Percentiles rank a stretch among this genome's conserved stretches.
phyloP scores from a whole-genome alignment of 2,113 vertebrate species.

The Aldabrachelys gigantea region DNA sequence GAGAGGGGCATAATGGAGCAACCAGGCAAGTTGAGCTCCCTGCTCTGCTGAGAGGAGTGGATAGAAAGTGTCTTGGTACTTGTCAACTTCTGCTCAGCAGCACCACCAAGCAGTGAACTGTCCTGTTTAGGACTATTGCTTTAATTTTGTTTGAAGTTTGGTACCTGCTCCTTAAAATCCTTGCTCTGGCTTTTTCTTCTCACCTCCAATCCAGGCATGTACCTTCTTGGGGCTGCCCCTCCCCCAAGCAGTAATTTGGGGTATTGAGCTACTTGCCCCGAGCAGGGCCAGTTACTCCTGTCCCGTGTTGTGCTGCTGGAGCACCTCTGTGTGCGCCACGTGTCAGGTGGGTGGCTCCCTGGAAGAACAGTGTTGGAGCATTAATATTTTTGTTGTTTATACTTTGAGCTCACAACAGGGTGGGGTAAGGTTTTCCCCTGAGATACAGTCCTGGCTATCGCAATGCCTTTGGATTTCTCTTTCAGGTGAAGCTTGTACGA shows the following conservation, averaged over 20 bases:
- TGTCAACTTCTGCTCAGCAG: background rate
- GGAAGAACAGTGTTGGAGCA: background rate
- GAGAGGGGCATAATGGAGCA: background rate
- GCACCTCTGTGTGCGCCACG: background rate
- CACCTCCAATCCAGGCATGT: background rate
- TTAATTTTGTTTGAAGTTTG: background rate
- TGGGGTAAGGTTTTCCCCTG: background rate
- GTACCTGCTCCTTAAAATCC: background rate
- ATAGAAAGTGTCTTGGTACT: background rate
- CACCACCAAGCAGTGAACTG: background rate
- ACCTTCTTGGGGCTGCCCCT: background rate
- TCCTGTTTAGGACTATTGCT: background rate
- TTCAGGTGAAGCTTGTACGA: conserved; percentile 91
- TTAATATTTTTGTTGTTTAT: background rate
- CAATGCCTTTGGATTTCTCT: conserved; percentile 29
- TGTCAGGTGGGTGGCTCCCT: background rate
- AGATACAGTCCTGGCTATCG: background rate
- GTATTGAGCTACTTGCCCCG: background rate
- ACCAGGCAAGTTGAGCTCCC: background rate
- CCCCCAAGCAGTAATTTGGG: conserved; percentile 14
- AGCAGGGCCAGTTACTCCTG: background rate
- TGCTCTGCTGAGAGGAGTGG: background rate
- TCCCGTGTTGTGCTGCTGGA: background rate
- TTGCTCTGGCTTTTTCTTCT: background rate
- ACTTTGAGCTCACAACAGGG: background rate